A percentile compares a stretch with the other conserved stretches of the same genome.
Evolutionary conservation across 2,888 invertebrate species (phyloP).

Genomic region (Scrobipalpa costella): DNA sequence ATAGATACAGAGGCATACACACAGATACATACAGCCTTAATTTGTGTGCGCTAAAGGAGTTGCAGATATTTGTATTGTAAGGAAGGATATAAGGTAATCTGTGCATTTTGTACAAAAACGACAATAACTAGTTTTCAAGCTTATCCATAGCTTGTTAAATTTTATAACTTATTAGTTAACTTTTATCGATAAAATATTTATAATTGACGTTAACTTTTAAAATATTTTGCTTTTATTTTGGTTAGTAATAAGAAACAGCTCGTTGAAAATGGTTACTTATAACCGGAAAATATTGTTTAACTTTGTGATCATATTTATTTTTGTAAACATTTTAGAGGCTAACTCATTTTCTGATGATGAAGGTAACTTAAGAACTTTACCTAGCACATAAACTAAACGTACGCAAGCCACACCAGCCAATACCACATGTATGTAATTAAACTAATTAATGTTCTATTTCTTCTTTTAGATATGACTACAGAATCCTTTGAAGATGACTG

Average conservation of each 20-base stretch:
- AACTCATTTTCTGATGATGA: not conserved
- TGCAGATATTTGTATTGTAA: too few relatives aligned
- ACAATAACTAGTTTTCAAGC: too few relatives aligned
- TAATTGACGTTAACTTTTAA: not conserved
- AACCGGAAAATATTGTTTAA: not conserved
- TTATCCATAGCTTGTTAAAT: not conserved
- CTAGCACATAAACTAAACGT: too few relatives aligned
- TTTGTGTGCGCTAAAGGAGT: too few relatives aligned
- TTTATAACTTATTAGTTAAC: not conserved
- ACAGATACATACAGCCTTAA: not conserved
- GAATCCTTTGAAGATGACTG: slow-evolving; percentile 54
- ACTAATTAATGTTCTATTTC: not conserved
- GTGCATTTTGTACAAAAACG: too few relatives aligned
- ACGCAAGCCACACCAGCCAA: too few relatives aligned
- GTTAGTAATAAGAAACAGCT: not conserved
- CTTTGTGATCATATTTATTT: not conserved
- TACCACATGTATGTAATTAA: not conserved
- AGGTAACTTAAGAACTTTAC: not conserved
- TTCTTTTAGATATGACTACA: not conserved
- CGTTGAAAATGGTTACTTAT: not conserved
- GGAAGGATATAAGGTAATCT: too few relatives aligned
- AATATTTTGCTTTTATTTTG: not conserved
- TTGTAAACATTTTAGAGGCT: not conserved
- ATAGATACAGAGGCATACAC: not conserved
- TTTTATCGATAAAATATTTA: not conserved